Evolutionary conservation across 2,113 vertebrate genomes (phyloP).

Genomic region (Progne subis): DNA sequence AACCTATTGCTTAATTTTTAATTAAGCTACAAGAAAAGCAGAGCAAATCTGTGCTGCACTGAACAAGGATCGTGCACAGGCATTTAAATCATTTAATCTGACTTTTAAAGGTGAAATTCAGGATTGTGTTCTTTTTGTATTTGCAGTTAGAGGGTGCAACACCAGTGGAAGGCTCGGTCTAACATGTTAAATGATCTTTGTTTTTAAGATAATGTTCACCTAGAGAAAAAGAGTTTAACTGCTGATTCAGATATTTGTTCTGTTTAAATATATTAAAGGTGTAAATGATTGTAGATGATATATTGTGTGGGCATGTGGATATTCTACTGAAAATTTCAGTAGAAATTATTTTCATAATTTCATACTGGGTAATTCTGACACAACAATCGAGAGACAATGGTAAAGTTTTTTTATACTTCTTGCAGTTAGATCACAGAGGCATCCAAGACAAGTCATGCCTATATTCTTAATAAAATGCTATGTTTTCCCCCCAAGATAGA

Average conservation of each 20-base stretch:
- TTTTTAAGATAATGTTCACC: background rate
- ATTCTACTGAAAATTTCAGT: background rate
- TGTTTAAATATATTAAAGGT: background rate
- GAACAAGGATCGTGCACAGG: background rate
- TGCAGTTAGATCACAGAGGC: background rate
- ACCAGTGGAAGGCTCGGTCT: constrained; percentile 25
- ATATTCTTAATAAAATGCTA: background rate
- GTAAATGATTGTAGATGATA: background rate
- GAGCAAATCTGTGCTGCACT: background rate
- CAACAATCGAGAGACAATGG: background rate
- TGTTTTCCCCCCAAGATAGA: background rate
- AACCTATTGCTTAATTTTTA: background rate
- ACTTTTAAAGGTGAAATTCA: constrained; percentile 11
- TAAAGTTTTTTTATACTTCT: background rate
- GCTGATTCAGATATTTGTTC: background rate
- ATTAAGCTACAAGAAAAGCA: background rate
- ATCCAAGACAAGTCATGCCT: background rate
- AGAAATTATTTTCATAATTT: background rate
- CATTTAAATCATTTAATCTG: constrained; percentile 43
- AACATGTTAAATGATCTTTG: background rate
- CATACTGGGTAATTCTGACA: background rate
- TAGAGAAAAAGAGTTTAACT: background rate
- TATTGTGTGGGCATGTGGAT: background rate
- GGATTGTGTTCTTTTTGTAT: constrained; percentile 10
- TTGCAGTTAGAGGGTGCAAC: constrained; percentile 1